These are phyloP conservation scores for Deilephila porcellus DNA, from an alignment of 2,888 invertebrate species.

Conservation along the genomic window DNA sequence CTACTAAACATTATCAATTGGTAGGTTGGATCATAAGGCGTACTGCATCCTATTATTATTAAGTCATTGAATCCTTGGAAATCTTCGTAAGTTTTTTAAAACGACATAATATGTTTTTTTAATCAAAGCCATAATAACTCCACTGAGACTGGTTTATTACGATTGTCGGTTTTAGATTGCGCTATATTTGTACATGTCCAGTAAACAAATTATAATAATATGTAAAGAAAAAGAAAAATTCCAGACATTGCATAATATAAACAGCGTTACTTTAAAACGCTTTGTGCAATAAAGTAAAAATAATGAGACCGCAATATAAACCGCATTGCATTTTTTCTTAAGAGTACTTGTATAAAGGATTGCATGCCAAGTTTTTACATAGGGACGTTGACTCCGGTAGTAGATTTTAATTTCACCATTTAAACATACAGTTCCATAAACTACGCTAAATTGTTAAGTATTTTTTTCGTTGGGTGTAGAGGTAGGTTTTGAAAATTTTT, in stretches of 20 bases:
- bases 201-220: no score
- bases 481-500: not conserved
- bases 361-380: slow-evolving; percentile 24
- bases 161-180: no score
- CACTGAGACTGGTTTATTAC: no score
- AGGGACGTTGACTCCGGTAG: slow-evolving; percentile 14
- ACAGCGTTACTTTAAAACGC: not conserved
- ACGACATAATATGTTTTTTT: not conserved
- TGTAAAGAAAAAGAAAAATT: no score
- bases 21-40: no score
- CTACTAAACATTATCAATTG: no score
- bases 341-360: slow-evolving; percentile 9
- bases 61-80: no score
- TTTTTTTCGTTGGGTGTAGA: not conserved
- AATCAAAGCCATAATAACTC: not conserved
- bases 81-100: not conserved
- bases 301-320: slow-evolving; percentile 20
- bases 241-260: not conserved
- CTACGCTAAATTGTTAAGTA: not conserved
- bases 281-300: slow-evolving; percentile 13
- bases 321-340: slow-evolving; percentile 24
- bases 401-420: slow-evolving; percentile 6
- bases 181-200: no score
- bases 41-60: no score
- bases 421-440: not conserved